Evolutionary conservation across 2,888 invertebrate genomes (phyloP).

Genomic region (Eulithis testata): DNA sequence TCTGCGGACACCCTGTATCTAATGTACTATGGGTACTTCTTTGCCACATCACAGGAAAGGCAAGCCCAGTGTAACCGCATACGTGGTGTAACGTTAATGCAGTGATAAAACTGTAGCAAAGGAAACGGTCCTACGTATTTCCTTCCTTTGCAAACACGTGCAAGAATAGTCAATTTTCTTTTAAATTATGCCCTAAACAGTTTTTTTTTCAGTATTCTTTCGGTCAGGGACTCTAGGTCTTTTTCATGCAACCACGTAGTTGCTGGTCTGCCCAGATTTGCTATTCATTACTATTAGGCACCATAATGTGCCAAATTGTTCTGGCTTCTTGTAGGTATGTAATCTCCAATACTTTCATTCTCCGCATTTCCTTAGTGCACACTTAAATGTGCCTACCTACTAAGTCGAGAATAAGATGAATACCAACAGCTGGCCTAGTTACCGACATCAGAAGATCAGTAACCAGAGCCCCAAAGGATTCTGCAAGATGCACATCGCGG

Average conservation of each 20-base stretch:
- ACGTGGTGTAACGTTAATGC: slow-evolving; percentile 28
- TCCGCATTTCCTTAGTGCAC: too few species aligned
- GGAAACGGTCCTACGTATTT: slow-evolving; percentile 26
- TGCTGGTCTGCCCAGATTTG: too few species aligned
- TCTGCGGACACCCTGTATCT: slow-evolving; percentile 12
- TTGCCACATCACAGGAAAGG: slow-evolving; percentile 34
- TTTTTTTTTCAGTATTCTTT: too few species aligned
- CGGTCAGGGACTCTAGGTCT: too few species aligned
- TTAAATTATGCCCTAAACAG: background rate
- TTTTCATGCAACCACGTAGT: too few species aligned
- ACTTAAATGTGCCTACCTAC: too few species aligned
- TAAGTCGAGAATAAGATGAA: too few species aligned
- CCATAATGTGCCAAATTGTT: too few species aligned
- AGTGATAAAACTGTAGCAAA: slow-evolving; percentile 25
- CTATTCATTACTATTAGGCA: too few species aligned
- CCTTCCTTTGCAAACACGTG: slow-evolving; percentile 11
- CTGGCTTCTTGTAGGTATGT: too few species aligned
- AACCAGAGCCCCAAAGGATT: background rate
- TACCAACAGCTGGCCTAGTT: background rate
- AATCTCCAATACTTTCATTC: too few species aligned
- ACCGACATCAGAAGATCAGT: background rate
- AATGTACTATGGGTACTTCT: background rate
- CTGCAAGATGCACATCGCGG: slow-evolving; percentile 14
- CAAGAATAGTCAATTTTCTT: slow-evolving; percentile 1
- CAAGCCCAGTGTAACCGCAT: slow-evolving; percentile 35